Evolutionary conservation across 2,888 invertebrate species (phyloP), one percentile per base, ranked within the genome.

Genomic region (Sceliomorpha sp.): DNA sequence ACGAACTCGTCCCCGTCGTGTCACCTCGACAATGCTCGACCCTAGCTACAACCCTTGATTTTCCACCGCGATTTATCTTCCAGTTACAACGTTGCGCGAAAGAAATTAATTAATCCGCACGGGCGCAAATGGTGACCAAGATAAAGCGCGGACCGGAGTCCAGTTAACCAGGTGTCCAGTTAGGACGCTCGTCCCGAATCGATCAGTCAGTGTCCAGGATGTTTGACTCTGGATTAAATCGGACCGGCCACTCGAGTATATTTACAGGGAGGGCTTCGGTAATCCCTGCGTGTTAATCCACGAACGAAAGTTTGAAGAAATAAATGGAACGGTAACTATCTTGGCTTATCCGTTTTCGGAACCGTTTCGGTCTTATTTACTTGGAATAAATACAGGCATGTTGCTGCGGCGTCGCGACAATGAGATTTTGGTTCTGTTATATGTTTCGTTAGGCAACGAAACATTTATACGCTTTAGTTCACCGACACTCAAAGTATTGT

Each of bases 161-260:
- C 64, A 55, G 72, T 74, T 78, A 73, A 81, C 78, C 81, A 82
- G 80, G 78, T 77, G 81, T 79, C 78, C 77, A 27, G 53, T 40
- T 32, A 51, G 72, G 66, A 58, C 55, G 55, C 62, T 77, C 70
- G 78, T 78, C 78, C 56, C 53, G 51, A 63, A 70, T 64, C 81
- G 76, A 86, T 86, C 82, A 81, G 81, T 86, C 86, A 86, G 75
- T 82, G 86, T 84, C 81, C 82, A 66, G 67, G 70, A 74, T 86
- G 79, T 86, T 86, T 85, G 81, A 76, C 81, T 77, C 72, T 60
- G 84, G 86, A 83, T 84, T 85, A 84, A 76, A 77, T 76, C 68
- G 72, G 75, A 75, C 76, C 71, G 75, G 74, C 60, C 74, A 67
- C 63, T 56, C 67, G 51, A 53, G 53, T 62, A 36, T 80, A 76